A percentile compares a stretch with the other conserved stretches of the same genome.
Evolutionary conservation across 2,888 invertebrate species (phyloP).

Genomic region (Eumerus sabulonum): DNA sequence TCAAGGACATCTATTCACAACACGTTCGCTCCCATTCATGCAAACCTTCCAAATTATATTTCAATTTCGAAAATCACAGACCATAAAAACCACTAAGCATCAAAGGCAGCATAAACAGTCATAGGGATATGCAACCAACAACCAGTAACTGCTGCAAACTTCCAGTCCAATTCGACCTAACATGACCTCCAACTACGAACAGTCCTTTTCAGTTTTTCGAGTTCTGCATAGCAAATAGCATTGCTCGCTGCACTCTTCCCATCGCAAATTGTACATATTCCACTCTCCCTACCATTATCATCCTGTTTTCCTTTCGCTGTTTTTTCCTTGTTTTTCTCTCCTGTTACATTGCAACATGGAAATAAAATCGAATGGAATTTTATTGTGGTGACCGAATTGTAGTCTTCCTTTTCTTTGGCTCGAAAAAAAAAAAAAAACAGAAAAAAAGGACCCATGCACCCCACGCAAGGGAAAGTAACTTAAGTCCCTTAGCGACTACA

Average conservation of each 20-base stretch:
- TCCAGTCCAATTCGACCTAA: too few species aligned
- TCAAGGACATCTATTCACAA: too few species aligned
- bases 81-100: too few species aligned
- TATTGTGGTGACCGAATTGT: slow-evolving; percentile 67
- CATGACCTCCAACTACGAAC: too few species aligned
- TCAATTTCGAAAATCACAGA: too few species aligned
- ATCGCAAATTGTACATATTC: slow-evolving; percentile 57
- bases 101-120: too few species aligned
- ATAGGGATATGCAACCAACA: too few species aligned
- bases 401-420: slow-evolving; percentile 41
- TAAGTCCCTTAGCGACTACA: slow-evolving; percentile 36
- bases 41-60: too few species aligned
- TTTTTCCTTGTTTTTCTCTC: slow-evolving; percentile 30
- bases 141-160: too few species aligned
- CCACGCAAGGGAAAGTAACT: slow-evolving; percentile 4
- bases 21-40: too few species aligned
- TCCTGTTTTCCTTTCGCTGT: slow-evolving; percentile 52
- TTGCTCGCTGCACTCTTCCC: slow-evolving; percentile 6
- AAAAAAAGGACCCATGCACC: not conserved
- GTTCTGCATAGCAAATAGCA: slow-evolving; percentile 36
- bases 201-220: not conserved
- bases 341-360: slow-evolving; percentile 61
- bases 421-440: not conserved
- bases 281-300: slow-evolving; percentile 57
- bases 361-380: slow-evolving; percentile 69